Evolutionary conservation across 2,797 vertebrate genomes (phyloP).

Genomic region (Amniataba percoides): DNA sequence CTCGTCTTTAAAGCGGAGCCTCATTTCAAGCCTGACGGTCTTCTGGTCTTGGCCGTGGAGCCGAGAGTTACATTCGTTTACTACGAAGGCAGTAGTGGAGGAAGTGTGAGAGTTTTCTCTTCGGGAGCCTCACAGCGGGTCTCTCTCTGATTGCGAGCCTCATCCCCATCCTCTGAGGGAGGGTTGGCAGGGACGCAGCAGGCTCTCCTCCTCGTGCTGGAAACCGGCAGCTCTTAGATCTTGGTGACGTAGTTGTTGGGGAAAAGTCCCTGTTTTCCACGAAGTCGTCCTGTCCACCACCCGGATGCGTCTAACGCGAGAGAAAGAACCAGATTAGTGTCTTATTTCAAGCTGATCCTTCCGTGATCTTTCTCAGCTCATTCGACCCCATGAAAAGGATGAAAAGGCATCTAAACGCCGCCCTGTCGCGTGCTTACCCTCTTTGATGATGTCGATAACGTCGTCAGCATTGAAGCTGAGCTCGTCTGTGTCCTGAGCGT

Average conservation of each 20-base stretch:
- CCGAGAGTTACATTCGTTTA: constrained; percentile 62
- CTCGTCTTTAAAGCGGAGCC: constrained; percentile 62
- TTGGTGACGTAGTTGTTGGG: constrained; percentile 99
- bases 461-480: constrained; percentile 98
- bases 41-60: constrained; percentile 53
- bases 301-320: constrained; percentile 90
- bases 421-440: constrained; percentile 84
- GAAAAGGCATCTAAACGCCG: neutral
- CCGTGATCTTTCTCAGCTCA: neutral
- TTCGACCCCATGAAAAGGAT: too few relatives aligned
- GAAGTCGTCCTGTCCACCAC: constrained; percentile 97
- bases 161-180: constrained; percentile 32
- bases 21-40: constrained; percentile 51
- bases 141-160: constrained; percentile 44
- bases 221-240: constrained; percentile 84
- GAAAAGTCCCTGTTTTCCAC: constrained; percentile 98
- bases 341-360: neutral
- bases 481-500: constrained; percentile 98
- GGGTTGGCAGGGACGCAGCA: constrained; percentile 48
- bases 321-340: constrained; percentile 14
- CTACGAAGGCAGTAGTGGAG: constrained; percentile 56
- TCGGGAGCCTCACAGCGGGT: constrained; percentile 48
- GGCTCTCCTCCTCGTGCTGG: constrained; percentile 41
- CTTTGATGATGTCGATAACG: constrained; percentile 94
- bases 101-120: constrained; percentile 33